Percentiles rank a stretch among this genome's conserved stretches.
phyloP scores from a whole-genome alignment of 2,888 invertebrate genomes.

The Timandra comae region DNA sequence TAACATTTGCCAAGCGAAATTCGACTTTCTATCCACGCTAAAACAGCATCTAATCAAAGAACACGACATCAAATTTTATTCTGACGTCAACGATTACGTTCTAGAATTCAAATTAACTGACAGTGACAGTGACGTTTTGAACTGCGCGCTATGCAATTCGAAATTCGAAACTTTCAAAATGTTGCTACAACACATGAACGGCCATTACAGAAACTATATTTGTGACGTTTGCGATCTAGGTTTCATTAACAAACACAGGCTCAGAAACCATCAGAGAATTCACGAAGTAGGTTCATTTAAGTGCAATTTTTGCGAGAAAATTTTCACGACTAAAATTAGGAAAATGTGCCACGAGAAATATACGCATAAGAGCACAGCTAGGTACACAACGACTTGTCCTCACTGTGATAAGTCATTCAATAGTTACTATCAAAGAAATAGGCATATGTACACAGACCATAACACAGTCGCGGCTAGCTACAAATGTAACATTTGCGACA shows the following conservation, averaged over 20 bases:
- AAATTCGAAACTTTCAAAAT: constrained; percentile 62
- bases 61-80: constrained; percentile 52
- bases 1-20: constrained; percentile 35
- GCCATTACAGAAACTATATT: constrained; percentile 59
- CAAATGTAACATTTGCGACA: constrained; percentile 63
- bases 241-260: constrained; percentile 53
- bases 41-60: constrained; percentile 46
- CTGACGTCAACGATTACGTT: constrained; percentile 51
- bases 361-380: constrained; percentile 47
- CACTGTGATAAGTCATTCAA: constrained; percentile 57
- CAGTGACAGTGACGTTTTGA: constrained; percentile 36
- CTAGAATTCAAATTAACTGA: constrained; percentile 55
- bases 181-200: constrained; percentile 62
- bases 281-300: constrained; percentile 53
- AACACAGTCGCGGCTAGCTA: constrained; percentile 50
- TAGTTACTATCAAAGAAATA: constrained; percentile 57
- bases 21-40: constrained; percentile 35
- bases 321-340: constrained; percentile 48
- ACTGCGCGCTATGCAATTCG: constrained; percentile 54
- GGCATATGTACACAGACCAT: constrained; percentile 59
- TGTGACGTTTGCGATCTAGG: constrained; percentile 61
- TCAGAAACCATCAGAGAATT: constrained; percentile 52
- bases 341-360: constrained; percentile 61
- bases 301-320: constrained; percentile 55
- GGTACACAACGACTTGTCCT: constrained; percentile 58